A percentile compares a stretch with the other conserved stretches of the same genome.
phyloP scores from a whole-genome alignment of 2,888 invertebrate species.

The Polyommatus icarus region DNA sequence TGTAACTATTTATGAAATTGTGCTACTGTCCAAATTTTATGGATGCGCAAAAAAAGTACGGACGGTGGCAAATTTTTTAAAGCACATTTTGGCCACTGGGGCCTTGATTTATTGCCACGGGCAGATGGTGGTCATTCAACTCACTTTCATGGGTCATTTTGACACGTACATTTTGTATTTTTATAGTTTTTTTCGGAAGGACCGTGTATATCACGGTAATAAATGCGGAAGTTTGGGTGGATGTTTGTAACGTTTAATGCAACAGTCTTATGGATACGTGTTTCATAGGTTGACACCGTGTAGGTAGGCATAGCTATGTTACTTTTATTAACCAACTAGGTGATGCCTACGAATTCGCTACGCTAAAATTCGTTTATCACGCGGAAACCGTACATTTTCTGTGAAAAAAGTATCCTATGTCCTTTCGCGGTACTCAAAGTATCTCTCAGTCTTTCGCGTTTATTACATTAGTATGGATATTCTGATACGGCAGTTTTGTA shows the following conservation, averaged over 20 bases:
- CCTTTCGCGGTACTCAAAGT: too few species aligned
- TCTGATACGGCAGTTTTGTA: too few species aligned
- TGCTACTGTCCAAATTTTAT: neutral
- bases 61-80: conserved; percentile 34
- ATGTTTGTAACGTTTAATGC: neutral
- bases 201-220: neutral
- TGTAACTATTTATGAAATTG: neutral
- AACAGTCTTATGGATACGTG: neutral
- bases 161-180: conserved; percentile 3
- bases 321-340: too few species aligned
- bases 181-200: neutral
- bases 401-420: too few species aligned
- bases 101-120: conserved; percentile 58
- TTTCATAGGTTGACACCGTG: too few species aligned
- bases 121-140: conserved; percentile 57
- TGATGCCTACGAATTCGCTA: too few species aligned
- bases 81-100: conserved; percentile 50
- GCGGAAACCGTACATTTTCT: too few species aligned
- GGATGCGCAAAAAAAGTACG: conserved; percentile 32
- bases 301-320: too few species aligned
- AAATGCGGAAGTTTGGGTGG: neutral
- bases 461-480: too few species aligned
- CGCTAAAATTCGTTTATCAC: too few species aligned
- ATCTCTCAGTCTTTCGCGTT: too few species aligned
- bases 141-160: conserved; percentile 64